Conservation (phyloP, 1,140 invertebrate genomes). For the Ceratoteleas bidentatus region DNA sequence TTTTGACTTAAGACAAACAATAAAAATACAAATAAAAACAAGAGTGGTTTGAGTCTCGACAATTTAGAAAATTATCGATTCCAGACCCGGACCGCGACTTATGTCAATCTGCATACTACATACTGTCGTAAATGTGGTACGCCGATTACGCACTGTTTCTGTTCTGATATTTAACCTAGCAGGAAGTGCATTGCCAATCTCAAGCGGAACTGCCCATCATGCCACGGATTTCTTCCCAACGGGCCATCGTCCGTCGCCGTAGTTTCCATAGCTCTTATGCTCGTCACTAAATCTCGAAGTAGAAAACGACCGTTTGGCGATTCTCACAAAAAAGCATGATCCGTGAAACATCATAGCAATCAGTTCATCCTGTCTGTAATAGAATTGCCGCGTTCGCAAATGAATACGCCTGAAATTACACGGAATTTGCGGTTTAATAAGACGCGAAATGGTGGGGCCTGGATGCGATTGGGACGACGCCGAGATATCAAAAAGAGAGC, state of each 20-base stretch:
- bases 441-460: conserved; percentile 41
- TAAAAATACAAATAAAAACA: too few species aligned
- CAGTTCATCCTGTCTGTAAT: conserved; percentile 56
- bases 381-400: conserved; percentile 44
- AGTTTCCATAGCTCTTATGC: conserved; percentile 27
- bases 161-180: too few species aligned
- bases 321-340: conserved; percentile 56
- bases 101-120: too few species aligned
- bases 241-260: background rate
- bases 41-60: too few species aligned
- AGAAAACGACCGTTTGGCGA: conserved; percentile 58
- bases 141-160: too few species aligned
- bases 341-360: conserved; percentile 59
- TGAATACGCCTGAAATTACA: conserved; percentile 62
- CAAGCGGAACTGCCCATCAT: too few species aligned
- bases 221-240: background rate
- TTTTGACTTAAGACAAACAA: too few species aligned
- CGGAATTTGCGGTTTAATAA: conserved; percentile 61
- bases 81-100: too few species aligned
- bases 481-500: conserved; percentile 52
- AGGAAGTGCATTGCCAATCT: too few species aligned
- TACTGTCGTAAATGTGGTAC: too few species aligned
- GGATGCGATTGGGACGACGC: conserved; percentile 45
- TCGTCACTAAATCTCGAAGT: conserved; percentile 50
- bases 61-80: too few species aligned